Evolutionary conservation across 2,888 invertebrate species (phyloP).

Genomic region (Helleia helle): DNA sequence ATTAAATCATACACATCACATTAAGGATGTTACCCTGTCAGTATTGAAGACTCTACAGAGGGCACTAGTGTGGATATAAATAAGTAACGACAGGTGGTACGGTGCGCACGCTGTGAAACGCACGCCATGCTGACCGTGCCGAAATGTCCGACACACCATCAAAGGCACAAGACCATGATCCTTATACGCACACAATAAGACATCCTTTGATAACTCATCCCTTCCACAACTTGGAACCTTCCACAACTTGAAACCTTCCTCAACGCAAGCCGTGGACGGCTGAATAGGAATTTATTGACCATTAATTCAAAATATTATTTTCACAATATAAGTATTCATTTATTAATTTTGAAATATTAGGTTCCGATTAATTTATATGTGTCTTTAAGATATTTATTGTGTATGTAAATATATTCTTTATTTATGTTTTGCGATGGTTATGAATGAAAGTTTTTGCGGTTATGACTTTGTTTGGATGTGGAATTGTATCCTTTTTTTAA

Average conservation of each 20-base stretch:
- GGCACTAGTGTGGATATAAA: slow-evolving; percentile 74
- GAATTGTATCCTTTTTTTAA: slow-evolving; percentile 3
- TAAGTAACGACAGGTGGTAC: slow-evolving; percentile 74
- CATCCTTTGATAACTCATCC: slow-evolving; percentile 14
- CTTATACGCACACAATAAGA: slow-evolving; percentile 9
- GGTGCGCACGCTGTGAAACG: slow-evolving; percentile 70
- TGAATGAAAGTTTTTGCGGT: slow-evolving; percentile 17
- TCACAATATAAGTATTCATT: slow-evolving; percentile 75
- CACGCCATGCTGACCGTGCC: slow-evolving; percentile 46
- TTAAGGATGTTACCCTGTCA: slow-evolving; percentile 75
- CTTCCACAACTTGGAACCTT: slow-evolving; percentile 26
- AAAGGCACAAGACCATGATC: neutral
- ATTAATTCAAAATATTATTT: slow-evolving; percentile 75
- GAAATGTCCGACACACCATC: slow-evolving; percentile 22
- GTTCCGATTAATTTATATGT: slow-evolving; percentile 74
- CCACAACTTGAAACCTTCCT: slow-evolving; percentile 34
- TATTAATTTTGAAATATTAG: slow-evolving; percentile 75
- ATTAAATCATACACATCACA: slow-evolving; percentile 76
- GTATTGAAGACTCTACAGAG: slow-evolving; percentile 73
- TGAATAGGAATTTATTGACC: slow-evolving; percentile 75
- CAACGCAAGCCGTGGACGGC: slow-evolving; percentile 72
- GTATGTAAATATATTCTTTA: slow-evolving; percentile 71
- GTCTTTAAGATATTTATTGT: slow-evolving; percentile 74
- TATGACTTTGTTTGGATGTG: slow-evolving; percentile 3
- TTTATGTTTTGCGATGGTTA: slow-evolving; percentile 57